phyloP scores from a whole-genome alignment of 2,888 invertebrate genomes.

The Athalia circularis region DNA sequence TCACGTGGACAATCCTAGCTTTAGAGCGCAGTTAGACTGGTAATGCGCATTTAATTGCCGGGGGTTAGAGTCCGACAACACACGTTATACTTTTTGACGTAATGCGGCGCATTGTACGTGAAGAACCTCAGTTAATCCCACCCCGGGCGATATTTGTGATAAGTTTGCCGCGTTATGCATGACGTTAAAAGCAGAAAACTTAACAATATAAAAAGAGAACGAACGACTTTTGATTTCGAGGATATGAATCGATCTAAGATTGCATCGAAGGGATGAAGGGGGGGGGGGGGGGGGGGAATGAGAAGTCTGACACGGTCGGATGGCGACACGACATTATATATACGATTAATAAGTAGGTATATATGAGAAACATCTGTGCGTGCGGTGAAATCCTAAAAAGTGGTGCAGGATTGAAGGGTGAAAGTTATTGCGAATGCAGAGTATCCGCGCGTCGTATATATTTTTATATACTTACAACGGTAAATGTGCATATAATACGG shows the following conservation, averaged over 20 bases:
- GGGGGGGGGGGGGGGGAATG: no score
- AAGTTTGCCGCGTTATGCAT: neutral
- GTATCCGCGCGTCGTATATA: no score
- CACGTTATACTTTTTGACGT: neutral
- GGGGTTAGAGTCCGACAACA: neutral
- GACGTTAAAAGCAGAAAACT: neutral
- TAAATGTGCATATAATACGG: no score
- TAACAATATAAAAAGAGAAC: neutral
- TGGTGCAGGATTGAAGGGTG: neutral
- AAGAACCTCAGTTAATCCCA: no score
- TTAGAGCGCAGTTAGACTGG: conserved; percentile 15
- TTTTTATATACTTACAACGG: no score
- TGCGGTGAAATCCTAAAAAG: neutral
- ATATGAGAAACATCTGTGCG: no score
- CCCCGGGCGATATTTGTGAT: neutral
- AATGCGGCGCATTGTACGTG: neutral
- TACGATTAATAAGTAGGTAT: no score
- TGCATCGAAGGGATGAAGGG: no score
- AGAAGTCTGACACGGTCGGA: no score
- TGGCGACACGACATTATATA: no score
- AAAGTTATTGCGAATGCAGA: conserved; percentile 21
- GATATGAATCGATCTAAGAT: no score
- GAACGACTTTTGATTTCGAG: no score
- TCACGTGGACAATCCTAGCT: conserved; percentile 34
- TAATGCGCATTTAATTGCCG: conserved; percentile 38